Conservation (phyloP, 1,140 invertebrate species). For the Drosophila ohnishii region DNA sequence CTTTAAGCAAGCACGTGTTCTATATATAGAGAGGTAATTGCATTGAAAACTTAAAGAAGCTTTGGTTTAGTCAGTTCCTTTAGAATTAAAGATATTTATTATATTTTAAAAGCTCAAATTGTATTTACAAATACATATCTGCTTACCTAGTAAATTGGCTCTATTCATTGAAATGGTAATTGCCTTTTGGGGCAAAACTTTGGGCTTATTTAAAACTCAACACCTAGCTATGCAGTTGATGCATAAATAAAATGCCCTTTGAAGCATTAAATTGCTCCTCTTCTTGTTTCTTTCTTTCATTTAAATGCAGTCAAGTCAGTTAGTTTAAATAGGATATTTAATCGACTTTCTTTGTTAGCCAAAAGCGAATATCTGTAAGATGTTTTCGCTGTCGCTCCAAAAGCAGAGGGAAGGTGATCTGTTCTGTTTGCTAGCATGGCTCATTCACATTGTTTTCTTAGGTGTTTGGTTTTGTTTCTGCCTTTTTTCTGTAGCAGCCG, state of each 20-base stretch:
- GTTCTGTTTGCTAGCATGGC: slow-evolving; percentile 24
- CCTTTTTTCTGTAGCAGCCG: slow-evolving; percentile 40
- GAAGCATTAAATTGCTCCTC: neutral
- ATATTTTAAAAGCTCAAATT: neutral
- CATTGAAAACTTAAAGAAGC: neutral
- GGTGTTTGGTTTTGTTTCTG: slow-evolving; percentile 60
- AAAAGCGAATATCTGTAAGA: slow-evolving; percentile 15
- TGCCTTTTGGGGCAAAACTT: neutral
- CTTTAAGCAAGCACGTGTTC: neutral
- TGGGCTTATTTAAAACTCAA: neutral
- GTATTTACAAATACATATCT: neutral
- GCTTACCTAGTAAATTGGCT: neutral
- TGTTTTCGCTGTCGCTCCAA: slow-evolving; percentile 25
- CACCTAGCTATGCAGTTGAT: neutral
- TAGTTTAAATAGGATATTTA: slow-evolving; percentile 7
- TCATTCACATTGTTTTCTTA: slow-evolving; percentile 56
- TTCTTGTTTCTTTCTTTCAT: too few relatives aligned
- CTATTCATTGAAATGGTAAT: neutral
- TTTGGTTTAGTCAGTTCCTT: neutral
- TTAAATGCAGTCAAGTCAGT: slow-evolving; percentile 18
- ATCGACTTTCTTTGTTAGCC: slow-evolving; percentile 31
- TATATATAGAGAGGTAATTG: neutral
- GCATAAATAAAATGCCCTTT: slow-evolving; percentile 1
- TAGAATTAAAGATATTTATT: neutral
- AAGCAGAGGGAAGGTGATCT: slow-evolving; percentile 7